Base-by-base conservation (phyloP, 2,797 vertebrate genomes). In the Pelodytes ibericus region DNA sequence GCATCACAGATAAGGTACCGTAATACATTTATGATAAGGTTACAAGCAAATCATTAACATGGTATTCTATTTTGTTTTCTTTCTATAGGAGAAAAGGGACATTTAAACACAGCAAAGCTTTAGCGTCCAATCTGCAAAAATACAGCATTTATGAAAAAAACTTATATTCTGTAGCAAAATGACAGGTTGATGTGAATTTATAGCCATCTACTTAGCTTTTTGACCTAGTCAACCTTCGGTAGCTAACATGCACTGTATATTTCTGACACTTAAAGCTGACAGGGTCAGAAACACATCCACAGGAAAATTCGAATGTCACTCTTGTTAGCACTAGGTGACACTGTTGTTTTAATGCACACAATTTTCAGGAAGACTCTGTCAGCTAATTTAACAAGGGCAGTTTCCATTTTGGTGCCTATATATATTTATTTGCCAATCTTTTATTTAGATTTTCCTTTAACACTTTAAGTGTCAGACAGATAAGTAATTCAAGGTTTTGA, bases 1-100 rank as follows among this genome's bases (percentile, higher is more conserved):
- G 94, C 94, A 71, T 85, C 90, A 73, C 97, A 98, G 80, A 95
- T 99, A 90, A 96, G 97, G 96, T 99, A 95, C 82, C 24, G 16
- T 3, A 63, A 13, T 39, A 25, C 6, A n/a, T n/a, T n/a, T n/a
- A n/a, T n/a, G n/a, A n/a, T n/a, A n/a, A n/a, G n/a, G n/a, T n/a
- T n/a, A n/a, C n/a, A n/a, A n/a, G n/a, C n/a, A n/a, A n/a, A n/a
- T n/a, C n/a, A n/a, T n/a, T n/a, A n/a, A n/a, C n/a, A n/a, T n/a
- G n/a, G n/a, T n/a, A n/a, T n/a, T n/a, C n/a, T n/a, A n/a, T 39
- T 39, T 39, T 8, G 36, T 39, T 39, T 8, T 13, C 7, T 39
- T 8, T 39, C 36, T 13, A 39, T 39, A 39, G 2, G 36, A 7
- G 15, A 39, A 39, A 39, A 39, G 1, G 15, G 7, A 8, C 36